Evolutionary conservation across 92 coral and sea anemone genomes (phyloP), one percentile per base, ranked within the genome.

Genomic region (Ricordea florida): DNA sequence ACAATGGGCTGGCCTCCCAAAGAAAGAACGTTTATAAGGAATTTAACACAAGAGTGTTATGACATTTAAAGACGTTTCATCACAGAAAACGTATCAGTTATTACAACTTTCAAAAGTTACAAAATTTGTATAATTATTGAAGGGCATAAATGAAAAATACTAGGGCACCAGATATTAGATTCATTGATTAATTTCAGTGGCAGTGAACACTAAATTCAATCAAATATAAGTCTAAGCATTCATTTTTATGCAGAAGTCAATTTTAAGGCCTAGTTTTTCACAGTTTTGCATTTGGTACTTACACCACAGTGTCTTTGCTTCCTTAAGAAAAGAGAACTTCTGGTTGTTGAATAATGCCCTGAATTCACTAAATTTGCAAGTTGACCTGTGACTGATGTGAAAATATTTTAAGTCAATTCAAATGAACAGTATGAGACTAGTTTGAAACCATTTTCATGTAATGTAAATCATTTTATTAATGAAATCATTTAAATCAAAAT

Each of bases 1-100:
- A 63, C 1, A 6, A 14, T 63, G 56, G 71, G 71, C 56, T 27
- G 56, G 56, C 2, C 71, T 63, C 9, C 37, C 57, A 3, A 63
- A 63, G 56, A 63, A 63, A 28, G 13, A 56, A 46, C 3, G 53
- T 46, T 46, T 3, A 4, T 46, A 10, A 46, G 10, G 22, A 43
- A 5, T 43, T 4, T 13, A 0, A 4, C 13, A 4, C 17, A n/a
- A 6, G 14, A 43, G 17, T 4, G 13, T 43, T 43, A 43, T 43
- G 49, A 43, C 4, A 8, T 11, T 13, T 43, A 13, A 43, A n/a
- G 49, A 8, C 8, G 4, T 43, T 43, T 4, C 4, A 4, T 11
- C 17, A 43, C 14, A 43, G 49, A 0, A 13, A 43, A 4, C 17
- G 0, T 43, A 4, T 43, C 17, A n/a, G 13, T 43, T 6, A 22